phyloP scores from a whole-genome alignment of 2,797 vertebrate genomes.

The Adrianichthys oophorus region DNA sequence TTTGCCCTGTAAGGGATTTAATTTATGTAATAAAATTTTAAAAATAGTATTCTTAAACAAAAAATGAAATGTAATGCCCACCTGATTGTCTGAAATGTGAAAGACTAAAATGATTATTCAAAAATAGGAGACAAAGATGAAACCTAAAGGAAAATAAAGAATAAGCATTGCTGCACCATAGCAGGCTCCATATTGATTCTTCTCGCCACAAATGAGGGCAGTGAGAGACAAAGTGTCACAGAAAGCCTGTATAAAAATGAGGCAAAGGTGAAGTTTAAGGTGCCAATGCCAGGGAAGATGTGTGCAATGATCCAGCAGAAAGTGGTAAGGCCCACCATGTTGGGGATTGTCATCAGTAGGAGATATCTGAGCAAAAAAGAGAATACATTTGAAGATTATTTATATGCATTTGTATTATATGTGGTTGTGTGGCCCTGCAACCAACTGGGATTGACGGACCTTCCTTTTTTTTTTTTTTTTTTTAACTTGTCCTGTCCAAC shows the following conservation, averaged over 20 bases:
- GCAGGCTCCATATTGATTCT: constrained; percentile 32
- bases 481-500: too few relatives aligned
- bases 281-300: constrained; percentile 17
- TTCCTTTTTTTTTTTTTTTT: too few relatives aligned
- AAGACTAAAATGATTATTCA: constrained; percentile 65
- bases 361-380: constrained; percentile 31
- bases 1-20: background rate
- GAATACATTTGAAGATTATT: too few relatives aligned
- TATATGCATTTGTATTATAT: too few relatives aligned
- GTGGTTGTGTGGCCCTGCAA: too few relatives aligned
- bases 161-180: constrained; percentile 59
- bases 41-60: background rate
- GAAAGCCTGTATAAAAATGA: constrained; percentile 64
- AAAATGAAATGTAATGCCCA: background rate
- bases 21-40: background rate
- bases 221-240: constrained; percentile 68
- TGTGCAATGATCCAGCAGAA: constrained; percentile 52
- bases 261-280: constrained; percentile 42
- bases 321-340: constrained; percentile 27
- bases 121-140: constrained; percentile 73
- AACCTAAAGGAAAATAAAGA: constrained; percentile 61
- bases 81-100: constrained; percentile 51
- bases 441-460: too few relatives aligned
- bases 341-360: constrained; percentile 39
- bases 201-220: constrained; percentile 64